Evolutionary conservation across 2,888 invertebrate species (phyloP), one percentile per base, ranked within the genome.

Genomic region (Drosophila demipolita): DNA sequence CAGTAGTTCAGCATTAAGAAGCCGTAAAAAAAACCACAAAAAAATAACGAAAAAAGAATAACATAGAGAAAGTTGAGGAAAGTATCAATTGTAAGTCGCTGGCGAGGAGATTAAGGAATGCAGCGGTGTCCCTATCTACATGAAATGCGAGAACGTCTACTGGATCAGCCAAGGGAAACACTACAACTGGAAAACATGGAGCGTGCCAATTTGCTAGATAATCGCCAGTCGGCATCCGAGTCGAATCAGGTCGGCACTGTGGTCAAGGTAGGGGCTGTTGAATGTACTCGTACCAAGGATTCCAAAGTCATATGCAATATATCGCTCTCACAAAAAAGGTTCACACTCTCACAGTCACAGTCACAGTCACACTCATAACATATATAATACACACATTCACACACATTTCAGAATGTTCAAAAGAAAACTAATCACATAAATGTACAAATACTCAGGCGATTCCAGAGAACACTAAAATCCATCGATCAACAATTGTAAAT

Each of bases 131-230:
- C 97, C 91, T 97, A 97, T 94, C 96, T 97, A 94, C 97, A 97
- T 95, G 97, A 97, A 95, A 97, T 97, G 97, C 97, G 97, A 94
- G 97, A 97, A 95, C 96, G 97, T 92, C 94, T 97, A 94, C 95
- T 97, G 89, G 95, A 96, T 91, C 94, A 94, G 71, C 90, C 90
- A 67, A 95, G 95, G 80, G 95, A 96, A 92, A 95, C 95, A 92
- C 93, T 95, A 91, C 95, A 95, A 83, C 94, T 95, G 94, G 95
- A 95, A 90, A 94, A 94, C 88, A 94, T 95, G 90, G 94, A 94
- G 91, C 93, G 94, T 68, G 94, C 94, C 88, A 92, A 93, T 86
- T 85, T 92, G 80, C 93, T 94, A 80, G 93, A 93, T 73, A 93
- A 93, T 84, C 92, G 93, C 66, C 93, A 93, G 78, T 93, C 93